Conservation (phyloP, 2,888 invertebrate species). For the Epirrhoe tristata region DNA sequence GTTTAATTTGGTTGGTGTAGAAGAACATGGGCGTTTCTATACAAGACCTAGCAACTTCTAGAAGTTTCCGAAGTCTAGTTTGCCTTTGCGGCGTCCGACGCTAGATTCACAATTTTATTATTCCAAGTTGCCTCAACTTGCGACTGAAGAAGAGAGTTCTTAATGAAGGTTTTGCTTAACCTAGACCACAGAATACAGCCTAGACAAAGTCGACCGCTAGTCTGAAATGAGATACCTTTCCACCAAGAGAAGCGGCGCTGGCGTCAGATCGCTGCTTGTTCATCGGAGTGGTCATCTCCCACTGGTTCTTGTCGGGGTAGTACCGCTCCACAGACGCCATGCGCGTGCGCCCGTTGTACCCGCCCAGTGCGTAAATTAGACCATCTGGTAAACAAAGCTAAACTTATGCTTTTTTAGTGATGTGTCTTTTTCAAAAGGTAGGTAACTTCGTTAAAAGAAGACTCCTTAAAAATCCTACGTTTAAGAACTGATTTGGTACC, state of each 20-base stretch:
- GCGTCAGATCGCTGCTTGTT: conserved; percentile 91
- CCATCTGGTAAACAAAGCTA: no score
- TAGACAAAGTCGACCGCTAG: no score
- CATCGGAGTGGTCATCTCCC: conserved; percentile 92
- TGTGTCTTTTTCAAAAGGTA: no score
- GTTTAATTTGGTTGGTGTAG: no score
- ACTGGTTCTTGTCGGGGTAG: conserved; percentile 90
- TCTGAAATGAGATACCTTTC: no score
- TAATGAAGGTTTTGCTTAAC: conserved; percentile 2
- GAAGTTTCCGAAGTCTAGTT: neutral
- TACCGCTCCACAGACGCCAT: conserved; percentile 92
- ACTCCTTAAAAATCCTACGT: no score
- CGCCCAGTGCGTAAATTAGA: conserved; percentile 93
- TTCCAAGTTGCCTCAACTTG: neutral
- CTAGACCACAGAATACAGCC: no score
- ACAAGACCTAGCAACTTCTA: neutral
- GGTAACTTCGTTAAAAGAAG: no score
- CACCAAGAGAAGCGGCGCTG: conserved; percentile 88
- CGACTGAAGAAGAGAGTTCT: conserved; percentile 1
- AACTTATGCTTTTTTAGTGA: no score
- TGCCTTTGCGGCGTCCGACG: neutral
- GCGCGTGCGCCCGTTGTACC: conserved; percentile 91
- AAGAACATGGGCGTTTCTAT: no score
- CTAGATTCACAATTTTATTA: conserved; percentile 6
- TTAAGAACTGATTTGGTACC: no score